phyloP scores from a whole-genome alignment of 2,113 vertebrate genomes.

The Mastomys coucha region DNA sequence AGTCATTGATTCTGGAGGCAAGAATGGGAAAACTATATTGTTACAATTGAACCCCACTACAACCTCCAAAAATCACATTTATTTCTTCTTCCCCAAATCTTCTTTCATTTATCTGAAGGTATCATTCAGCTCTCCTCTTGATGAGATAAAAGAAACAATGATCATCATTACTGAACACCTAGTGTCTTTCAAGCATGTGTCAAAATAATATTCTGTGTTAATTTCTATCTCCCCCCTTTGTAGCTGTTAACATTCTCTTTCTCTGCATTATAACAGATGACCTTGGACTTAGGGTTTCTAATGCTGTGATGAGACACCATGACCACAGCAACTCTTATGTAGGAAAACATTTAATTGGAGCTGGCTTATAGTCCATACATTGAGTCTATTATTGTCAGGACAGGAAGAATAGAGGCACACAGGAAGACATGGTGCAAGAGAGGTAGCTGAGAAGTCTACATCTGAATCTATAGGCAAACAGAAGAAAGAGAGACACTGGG shows the following conservation, averaged over 20 bases:
- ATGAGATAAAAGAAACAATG: neutral
- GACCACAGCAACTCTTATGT: neutral
- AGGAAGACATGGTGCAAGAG: neutral
- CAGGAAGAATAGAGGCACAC: neutral
- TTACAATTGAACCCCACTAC: neutral
- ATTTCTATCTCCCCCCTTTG: neutral
- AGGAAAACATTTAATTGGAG: neutral
- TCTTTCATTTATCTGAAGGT: neutral
- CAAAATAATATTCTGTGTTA: neutral
- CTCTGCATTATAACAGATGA: neutral
- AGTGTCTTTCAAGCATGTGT: neutral
- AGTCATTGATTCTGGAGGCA: neutral
- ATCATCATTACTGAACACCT: neutral
- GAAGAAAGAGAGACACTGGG: neutral
- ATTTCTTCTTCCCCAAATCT: neutral
- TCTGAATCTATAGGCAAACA: neutral
- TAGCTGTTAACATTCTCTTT: neutral
- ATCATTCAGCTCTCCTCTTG: neutral
- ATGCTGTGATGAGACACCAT: neutral
- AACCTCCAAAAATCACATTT: neutral
- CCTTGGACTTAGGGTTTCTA: neutral
- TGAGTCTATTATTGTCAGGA: neutral
- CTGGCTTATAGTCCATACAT: neutral
- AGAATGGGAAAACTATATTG: neutral
- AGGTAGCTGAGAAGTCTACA: neutral